Evolutionary conservation across 2,888 invertebrate species (phyloP).

Genomic region (Folsomia candida): DNA sequence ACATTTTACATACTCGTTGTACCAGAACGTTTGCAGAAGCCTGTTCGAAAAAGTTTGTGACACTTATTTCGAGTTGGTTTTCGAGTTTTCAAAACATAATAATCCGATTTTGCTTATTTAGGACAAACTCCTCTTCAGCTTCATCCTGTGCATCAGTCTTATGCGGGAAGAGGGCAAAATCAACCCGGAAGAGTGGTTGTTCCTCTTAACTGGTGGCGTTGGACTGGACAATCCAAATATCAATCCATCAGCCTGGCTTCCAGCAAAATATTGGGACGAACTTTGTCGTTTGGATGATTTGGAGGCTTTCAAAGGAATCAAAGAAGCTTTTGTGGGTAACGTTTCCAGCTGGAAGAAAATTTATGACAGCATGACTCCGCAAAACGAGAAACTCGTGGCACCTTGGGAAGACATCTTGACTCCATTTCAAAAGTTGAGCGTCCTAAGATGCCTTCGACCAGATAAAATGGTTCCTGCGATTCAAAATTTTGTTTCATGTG

Average conservation of each 20-base stretch:
- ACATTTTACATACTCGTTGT: conserved; percentile 84
- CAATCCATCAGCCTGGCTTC: conserved; percentile 83
- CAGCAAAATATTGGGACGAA: conserved; percentile 77
- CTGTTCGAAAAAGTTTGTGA: conserved; percentile 87
- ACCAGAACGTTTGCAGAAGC: conserved; percentile 87
- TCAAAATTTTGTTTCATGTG: conserved; percentile 64
- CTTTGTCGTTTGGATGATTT: conserved; percentile 69
- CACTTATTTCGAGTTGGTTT: conserved; percentile 84
- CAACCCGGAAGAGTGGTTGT: conserved; percentile 72
- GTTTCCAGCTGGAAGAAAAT: conserved; percentile 66
- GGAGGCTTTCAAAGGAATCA: conserved; percentile 65
- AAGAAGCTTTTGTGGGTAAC: conserved; percentile 64
- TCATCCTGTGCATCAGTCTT: conserved; percentile 71
- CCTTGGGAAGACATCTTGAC: conserved; percentile 66
- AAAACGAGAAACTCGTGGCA: conserved; percentile 65
- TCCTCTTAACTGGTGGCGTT: conserved; percentile 81
- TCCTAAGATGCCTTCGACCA: conserved; percentile 75
- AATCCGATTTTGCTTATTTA: conserved; percentile 52
- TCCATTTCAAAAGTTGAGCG: conserved; percentile 80
- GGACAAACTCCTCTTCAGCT: conserved; percentile 86
- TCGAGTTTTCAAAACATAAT: conserved; percentile 53
- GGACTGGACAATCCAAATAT: conserved; percentile 69
- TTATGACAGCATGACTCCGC: conserved; percentile 74
- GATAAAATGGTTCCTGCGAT: conserved; percentile 80
- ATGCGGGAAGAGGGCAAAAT: conserved; percentile 65